phyloP scores from a whole-genome alignment of 2,888 invertebrate genomes.

The Ischnus inquisitorius region DNA sequence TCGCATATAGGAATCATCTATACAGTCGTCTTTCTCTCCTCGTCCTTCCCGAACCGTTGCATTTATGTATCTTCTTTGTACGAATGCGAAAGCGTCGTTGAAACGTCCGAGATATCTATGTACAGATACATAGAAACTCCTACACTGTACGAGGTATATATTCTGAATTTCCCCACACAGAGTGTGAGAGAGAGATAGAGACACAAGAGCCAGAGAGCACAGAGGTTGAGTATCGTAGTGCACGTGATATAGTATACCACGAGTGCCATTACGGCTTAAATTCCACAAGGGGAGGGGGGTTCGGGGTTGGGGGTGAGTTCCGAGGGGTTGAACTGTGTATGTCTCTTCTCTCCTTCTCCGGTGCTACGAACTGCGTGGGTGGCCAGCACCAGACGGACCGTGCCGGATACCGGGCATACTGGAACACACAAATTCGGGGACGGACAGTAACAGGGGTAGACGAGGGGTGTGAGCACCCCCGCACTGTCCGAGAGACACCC shows the following conservation, averaged over 20 bases:
- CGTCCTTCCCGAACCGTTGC: conserved; percentile 21
- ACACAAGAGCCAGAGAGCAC: conserved; percentile 42
- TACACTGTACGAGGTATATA: neutral
- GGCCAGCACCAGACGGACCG: conserved; percentile 59
- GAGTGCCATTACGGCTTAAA: conserved; percentile 70
- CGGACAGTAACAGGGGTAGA: conserved; percentile 60
- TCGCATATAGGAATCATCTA: neutral
- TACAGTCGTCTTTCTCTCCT: conserved; percentile 28
- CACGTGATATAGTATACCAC: conserved; percentile 64
- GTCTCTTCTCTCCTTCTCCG: conserved; percentile 38
- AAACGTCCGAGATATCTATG: conserved; percentile 23
- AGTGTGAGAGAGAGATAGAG: too few species aligned
- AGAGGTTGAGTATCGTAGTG: conserved; percentile 58
- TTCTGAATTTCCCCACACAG: conserved; percentile 4
- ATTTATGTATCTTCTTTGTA: conserved; percentile 47
- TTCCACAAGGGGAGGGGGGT: conserved; percentile 54
- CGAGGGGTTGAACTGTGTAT: conserved; percentile 39
- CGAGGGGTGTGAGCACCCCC: conserved; percentile 32
- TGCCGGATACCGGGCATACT: conserved; percentile 68
- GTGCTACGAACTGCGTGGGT: conserved; percentile 48
- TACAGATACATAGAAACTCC: neutral
- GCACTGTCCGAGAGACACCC: conserved; percentile 51
- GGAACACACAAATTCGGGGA: conserved; percentile 64
- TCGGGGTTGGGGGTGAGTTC: conserved; percentile 36
- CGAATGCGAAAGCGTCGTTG: conserved; percentile 34